These are phyloP conservation scores for Pachypsylla venusta DNA, from an alignment of 1,140 invertebrate genomes.

Conservation along the genomic window DNA sequence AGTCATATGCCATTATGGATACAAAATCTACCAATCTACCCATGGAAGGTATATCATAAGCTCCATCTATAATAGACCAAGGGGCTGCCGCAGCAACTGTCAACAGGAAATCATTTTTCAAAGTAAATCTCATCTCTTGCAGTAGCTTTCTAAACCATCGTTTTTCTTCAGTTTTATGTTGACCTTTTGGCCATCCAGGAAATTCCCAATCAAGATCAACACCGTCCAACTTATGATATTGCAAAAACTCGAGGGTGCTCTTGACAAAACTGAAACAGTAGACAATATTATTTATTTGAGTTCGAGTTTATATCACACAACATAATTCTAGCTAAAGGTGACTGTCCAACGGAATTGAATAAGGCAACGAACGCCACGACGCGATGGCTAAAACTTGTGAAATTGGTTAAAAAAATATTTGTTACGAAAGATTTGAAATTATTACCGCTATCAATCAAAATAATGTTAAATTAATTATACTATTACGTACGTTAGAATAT, in stretches of 20 bases:
- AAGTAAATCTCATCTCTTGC: slow-evolving; percentile 37
- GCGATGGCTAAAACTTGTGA: too few species aligned
- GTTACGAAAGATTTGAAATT: too few species aligned
- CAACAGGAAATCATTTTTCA: slow-evolving; percentile 36
- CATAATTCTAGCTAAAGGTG: too few species aligned
- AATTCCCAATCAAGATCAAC: slow-evolving; percentile 83
- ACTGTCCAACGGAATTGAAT: too few species aligned
- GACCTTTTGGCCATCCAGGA: slow-evolving; percentile 42
- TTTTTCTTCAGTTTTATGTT: slow-evolving; percentile 30
- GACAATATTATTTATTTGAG: too few species aligned
- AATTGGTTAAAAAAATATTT: too few species aligned
- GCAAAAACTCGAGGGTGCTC: slow-evolving; percentile 44
- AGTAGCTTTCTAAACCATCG: slow-evolving; percentile 56
- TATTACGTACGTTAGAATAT: too few species aligned
- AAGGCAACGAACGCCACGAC: too few species aligned
- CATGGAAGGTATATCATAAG: slow-evolving; percentile 59
- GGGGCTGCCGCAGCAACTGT: slow-evolving; percentile 62
- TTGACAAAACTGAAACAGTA: slow-evolving; percentile 43
- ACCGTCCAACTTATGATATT: slow-evolving; percentile 53
- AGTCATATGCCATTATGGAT: slow-evolving; percentile 83
- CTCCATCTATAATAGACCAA: slow-evolving; percentile 48
- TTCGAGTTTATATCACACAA: too few species aligned
- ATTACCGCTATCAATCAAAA: too few species aligned
- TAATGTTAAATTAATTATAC: too few species aligned
- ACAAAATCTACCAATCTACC: slow-evolving; percentile 65